phyloP scores from a whole-genome alignment of 37 sponge, comb jelly and placozoan genomes.

The Ianthella basta region DNA sequence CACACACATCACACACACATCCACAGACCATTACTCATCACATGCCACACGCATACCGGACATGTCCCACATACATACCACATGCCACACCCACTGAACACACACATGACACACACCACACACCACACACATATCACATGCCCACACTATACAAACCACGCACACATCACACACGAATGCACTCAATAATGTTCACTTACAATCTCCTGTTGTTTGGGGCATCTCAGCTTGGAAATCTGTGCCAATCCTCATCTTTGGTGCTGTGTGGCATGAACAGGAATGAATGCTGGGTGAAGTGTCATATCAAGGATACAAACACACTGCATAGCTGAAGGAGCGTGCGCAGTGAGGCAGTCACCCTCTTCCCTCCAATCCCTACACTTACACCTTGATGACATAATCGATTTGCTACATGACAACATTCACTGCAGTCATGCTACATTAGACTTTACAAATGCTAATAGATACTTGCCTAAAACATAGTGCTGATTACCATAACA shows the following conservation, averaged over 20 bases:
- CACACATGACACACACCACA: not conserved
- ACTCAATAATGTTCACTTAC: not conserved
- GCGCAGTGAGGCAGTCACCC: no score
- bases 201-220: not conserved
- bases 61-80: not conserved
- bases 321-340: no score
- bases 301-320: no score
- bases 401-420: no score
- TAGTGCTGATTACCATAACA: no score
- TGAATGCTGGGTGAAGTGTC: no score
- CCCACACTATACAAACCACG: not conserved
- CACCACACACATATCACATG: not conserved
- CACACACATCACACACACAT: slow-evolving; percentile 5
- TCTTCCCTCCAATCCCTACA: no score
- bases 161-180: slow-evolving; percentile 13
- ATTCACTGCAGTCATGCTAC: no score
- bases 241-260: slow-evolving; percentile 18
- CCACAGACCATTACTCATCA: not conserved
- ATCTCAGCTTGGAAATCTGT: not conserved
- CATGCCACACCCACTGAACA: not conserved
- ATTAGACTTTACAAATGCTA: no score
- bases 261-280: not conserved
- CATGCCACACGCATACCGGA: not conserved
- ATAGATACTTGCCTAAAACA: no score
- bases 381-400: no score